These are phyloP conservation scores for Apamea sordens DNA, from an alignment of 2,888 invertebrate genomes.

Conservation along the genomic window DNA sequence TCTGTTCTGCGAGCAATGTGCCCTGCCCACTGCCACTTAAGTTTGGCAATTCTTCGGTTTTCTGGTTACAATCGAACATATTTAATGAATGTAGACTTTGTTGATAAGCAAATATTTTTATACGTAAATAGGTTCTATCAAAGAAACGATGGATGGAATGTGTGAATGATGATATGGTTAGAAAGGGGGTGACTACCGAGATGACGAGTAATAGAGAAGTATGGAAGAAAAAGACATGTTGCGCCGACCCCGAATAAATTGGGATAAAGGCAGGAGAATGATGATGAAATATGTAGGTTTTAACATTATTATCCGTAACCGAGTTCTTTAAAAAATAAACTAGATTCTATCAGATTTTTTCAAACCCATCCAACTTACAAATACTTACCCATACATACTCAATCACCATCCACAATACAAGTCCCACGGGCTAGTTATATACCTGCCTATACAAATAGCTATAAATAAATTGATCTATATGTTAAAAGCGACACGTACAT, in stretches of 20 bases:
- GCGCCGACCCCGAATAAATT: too few relatives aligned
- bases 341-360: neutral
- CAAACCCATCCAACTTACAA: neutral
- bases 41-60: neutral
- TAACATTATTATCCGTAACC: too few relatives aligned
- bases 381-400: slow-evolving; percentile 9
- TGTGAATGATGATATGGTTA: too few relatives aligned
- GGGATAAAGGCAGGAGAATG: too few relatives aligned
- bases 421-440: slow-evolving; percentile 21
- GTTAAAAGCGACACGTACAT: slow-evolving; percentile 63
- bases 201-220: too few relatives aligned
- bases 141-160: too few relatives aligned
- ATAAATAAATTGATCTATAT: slow-evolving; percentile 64
- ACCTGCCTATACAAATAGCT: slow-evolving; percentile 2
- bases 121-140: too few relatives aligned
- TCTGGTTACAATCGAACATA: neutral
- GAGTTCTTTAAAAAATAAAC: neutral
- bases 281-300: too few relatives aligned
- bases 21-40: too few relatives aligned
- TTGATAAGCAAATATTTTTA: neutral
- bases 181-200: too few relatives aligned
- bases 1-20: too few relatives aligned
- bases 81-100: neutral
- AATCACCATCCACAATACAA: slow-evolving; percentile 8
- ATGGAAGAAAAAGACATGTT: too few relatives aligned